These are phyloP conservation scores for Netelia inedita DNA, from an alignment of 2,888 invertebrate genomes.

Conservation along the genomic window DNA sequence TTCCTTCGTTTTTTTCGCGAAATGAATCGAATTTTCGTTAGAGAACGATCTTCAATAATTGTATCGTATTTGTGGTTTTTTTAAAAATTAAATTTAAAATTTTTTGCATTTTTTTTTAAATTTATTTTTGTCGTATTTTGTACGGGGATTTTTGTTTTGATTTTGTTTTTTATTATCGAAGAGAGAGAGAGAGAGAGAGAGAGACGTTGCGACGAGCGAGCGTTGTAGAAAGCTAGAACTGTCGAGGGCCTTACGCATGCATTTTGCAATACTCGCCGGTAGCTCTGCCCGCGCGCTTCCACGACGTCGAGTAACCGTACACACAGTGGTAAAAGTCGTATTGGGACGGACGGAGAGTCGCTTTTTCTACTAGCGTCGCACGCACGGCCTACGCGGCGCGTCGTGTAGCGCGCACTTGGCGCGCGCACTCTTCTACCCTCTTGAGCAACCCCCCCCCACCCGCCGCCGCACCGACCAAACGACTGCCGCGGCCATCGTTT, in stretches of 20 bases:
- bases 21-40: too few species aligned
- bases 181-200: not conserved
- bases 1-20: too few species aligned
- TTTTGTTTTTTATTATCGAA: constrained; percentile 5
- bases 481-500: too few species aligned
- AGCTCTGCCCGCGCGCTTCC: constrained; percentile 53
- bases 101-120: not conserved
- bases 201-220: not conserved
- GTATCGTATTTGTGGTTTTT: constrained; percentile 1
- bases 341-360: constrained; percentile 51
- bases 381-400: constrained; percentile 19
- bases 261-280: constrained; percentile 70
- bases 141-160: not conserved
- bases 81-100: not conserved
- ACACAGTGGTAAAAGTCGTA: constrained; percentile 35
- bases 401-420: constrained; percentile 51
- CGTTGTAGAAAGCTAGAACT: constrained; percentile 71
- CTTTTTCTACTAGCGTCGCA: constrained; percentile 48
- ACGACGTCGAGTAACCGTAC: constrained; percentile 34
- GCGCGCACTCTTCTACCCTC: constrained; percentile 41
- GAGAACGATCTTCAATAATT: not conserved
- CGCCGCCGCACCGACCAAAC: not conserved
- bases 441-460: not conserved
- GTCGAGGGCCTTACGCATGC: constrained; percentile 37
- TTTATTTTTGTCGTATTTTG: not conserved